Conservation (phyloP, 30 jellyfish, hydroid and myxozoan genomes). For the Aurelia sp. region DNA sequence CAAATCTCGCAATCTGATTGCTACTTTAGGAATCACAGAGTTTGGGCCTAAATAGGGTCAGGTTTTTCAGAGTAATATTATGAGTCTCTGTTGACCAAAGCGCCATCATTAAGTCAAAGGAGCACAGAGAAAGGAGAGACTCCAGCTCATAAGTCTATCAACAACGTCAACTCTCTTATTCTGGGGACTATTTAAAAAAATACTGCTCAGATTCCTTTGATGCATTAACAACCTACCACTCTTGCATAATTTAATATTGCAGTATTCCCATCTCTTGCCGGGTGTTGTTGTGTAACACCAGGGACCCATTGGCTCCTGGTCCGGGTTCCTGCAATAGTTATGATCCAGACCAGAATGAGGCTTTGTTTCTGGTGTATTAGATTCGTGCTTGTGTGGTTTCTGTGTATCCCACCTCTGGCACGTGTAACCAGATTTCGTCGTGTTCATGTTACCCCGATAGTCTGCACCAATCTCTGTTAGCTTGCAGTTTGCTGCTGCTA, state of each 20-base stretch:
- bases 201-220: not conserved
- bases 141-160: too few relatives aligned
- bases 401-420: conserved; percentile 79
- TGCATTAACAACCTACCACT: conserved; percentile 69
- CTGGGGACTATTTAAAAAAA: too few relatives aligned
- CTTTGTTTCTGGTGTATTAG: conserved; percentile 40
- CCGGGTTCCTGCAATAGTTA: conserved; percentile 79
- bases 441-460: conserved; percentile 58
- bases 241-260: conserved; percentile 55
- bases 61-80: too few relatives aligned
- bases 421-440: conserved; percentile 57
- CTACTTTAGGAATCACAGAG: too few relatives aligned
- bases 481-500: conserved; percentile 63
- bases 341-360: conserved; percentile 54
- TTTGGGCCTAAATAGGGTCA: too few relatives aligned
- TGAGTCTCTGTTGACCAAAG: too few relatives aligned
- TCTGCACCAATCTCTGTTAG: conserved; percentile 46
- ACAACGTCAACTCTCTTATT: too few relatives aligned
- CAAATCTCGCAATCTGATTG: too few relatives aligned
- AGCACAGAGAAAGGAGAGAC: too few relatives aligned
- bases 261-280: conserved; percentile 69
- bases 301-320: conserved; percentile 79
- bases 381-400: conserved; percentile 51
- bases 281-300: conserved; percentile 79
- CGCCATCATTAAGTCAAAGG: too few relatives aligned